Evolutionary conservation across 1,140 invertebrate species (phyloP).

Genomic region (Dendroctonus valens): DNA sequence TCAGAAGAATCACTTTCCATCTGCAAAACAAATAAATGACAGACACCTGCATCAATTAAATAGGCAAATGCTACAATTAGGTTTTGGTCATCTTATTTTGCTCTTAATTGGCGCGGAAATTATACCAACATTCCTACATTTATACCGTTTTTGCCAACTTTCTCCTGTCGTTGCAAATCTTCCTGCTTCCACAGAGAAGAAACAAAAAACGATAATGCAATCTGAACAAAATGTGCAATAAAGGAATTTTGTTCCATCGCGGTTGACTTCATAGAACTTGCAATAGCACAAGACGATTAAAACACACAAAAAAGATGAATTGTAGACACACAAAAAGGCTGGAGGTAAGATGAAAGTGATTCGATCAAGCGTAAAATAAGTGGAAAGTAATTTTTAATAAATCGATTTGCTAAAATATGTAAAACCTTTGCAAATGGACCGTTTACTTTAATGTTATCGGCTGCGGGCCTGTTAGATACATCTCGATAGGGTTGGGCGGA

Average conservation of each 20-base stretch:
- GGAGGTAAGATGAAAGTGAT: slow-evolving; percentile 30
- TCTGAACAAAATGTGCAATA: slow-evolving; percentile 1
- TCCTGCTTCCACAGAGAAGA: background rate
- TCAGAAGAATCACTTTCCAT: too few relatives aligned
- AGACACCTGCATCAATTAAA: too few relatives aligned
- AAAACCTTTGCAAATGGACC: slow-evolving; percentile 26
- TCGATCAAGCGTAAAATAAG: slow-evolving; percentile 32
- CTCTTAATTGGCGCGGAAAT: slow-evolving; percentile 1
- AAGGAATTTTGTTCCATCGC: slow-evolving; percentile 7
- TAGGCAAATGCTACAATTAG: too few relatives aligned
- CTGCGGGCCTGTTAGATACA: slow-evolving; percentile 4
- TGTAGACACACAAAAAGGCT: slow-evolving; percentile 17
- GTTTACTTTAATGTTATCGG: slow-evolving; percentile 26
- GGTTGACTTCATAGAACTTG: background rate
- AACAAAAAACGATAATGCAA: background rate
- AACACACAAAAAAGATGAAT: slow-evolving; percentile 16
- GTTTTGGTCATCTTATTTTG: background rate
- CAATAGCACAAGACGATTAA: background rate
- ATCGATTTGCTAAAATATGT: slow-evolving; percentile 17
- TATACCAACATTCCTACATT: background rate
- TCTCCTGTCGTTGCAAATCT: slow-evolving; percentile 14
- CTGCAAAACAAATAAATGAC: too few relatives aligned
- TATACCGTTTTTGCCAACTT: slow-evolving; percentile 10
- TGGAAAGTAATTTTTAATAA: slow-evolving; percentile 33
- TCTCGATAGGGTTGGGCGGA: slow-evolving; percentile 1